Evolutionary conservation across 2,888 invertebrate genomes (phyloP).

Genomic region (Drosophila limbata): DNA sequence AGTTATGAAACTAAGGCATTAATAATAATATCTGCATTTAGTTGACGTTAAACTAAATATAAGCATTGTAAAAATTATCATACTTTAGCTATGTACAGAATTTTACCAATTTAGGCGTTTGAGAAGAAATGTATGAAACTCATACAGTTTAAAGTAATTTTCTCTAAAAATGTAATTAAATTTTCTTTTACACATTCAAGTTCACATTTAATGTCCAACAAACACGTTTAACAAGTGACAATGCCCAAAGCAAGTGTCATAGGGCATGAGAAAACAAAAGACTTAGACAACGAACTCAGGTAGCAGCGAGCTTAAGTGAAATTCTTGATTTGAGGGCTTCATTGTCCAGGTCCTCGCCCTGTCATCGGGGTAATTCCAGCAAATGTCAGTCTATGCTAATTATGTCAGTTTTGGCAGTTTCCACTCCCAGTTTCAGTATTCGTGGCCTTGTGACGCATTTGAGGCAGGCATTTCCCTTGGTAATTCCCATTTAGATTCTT

Average conservation of each 20-base stretch:
- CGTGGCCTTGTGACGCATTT: slow-evolving; percentile 62
- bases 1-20: too few species aligned
- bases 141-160: background rate
- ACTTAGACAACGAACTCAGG: slow-evolving; percentile 78
- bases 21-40: too few species aligned
- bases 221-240: background rate
- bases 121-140: background rate
- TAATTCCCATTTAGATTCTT: slow-evolving; percentile 63
- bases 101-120: background rate
- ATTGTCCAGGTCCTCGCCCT: slow-evolving; percentile 21
- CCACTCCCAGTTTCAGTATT: slow-evolving; percentile 34
- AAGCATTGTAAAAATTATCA: too few species aligned
- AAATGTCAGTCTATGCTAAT: slow-evolving; percentile 40
- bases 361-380: slow-evolving; percentile 51
- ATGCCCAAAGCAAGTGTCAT: background rate
- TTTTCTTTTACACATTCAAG: background rate
- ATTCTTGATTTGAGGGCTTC: slow-evolving; percentile 39
- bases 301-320: slow-evolving; percentile 65
- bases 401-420: slow-evolving; percentile 37
- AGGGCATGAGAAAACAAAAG: slow-evolving; percentile 63
- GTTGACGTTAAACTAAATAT: too few species aligned
- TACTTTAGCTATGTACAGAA: too few species aligned
- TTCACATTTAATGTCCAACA: background rate
- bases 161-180: background rate
- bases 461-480: slow-evolving; percentile 33